A percentile compares a stretch with the other conserved stretches of the same genome.
Conservation (phyloP, 2,113 vertebrate genomes). For the Heptranchias perlo region DNA sequence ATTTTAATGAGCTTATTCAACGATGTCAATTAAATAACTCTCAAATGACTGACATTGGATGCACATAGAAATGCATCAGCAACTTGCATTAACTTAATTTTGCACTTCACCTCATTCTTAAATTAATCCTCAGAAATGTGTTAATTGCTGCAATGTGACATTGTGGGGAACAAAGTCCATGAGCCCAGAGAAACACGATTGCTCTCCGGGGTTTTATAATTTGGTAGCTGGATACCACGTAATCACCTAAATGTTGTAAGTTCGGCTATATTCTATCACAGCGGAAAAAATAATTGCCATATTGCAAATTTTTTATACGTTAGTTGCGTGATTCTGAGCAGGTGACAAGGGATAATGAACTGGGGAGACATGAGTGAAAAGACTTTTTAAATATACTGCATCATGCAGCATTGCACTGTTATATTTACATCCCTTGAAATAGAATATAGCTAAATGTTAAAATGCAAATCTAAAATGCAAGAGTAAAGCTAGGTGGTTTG, state of each 20-base stretch:
- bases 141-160: neutral
- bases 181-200: neutral
- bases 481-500: neutral
- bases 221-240: neutral
- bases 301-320: neutral
- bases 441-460: neutral
- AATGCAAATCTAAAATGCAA: neutral
- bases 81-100: conserved; percentile 20
- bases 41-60: neutral
- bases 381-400: neutral
- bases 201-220: neutral
- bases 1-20: conserved; percentile 21
- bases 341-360: neutral
- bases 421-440: neutral
- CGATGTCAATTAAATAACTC: neutral
- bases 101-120: conserved; percentile 20
- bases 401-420: neutral
- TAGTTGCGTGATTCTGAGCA: neutral
- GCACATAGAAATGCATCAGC: neutral
- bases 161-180: neutral
- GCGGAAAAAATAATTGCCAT: neutral
- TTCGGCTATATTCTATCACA: neutral
- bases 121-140: conserved; percentile 2
- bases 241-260: neutral
- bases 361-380: neutral